These are phyloP conservation scores for Porites rus DNA, from an alignment of 92 coral and sea anemone genomes.

Conservation along the genomic window DNA sequence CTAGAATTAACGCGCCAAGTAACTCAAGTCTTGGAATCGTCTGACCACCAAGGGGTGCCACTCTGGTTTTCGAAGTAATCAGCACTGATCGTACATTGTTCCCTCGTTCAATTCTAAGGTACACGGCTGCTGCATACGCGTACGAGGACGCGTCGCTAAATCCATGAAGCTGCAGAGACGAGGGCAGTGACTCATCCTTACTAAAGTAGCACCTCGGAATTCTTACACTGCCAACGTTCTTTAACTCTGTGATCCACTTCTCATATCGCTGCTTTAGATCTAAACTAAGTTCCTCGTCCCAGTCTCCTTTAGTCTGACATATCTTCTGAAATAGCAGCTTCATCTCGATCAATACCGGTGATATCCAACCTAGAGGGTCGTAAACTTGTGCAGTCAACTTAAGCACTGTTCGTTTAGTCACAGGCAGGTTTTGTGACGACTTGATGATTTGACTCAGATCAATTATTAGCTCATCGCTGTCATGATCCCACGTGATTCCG, in stretches of 20 bases:
- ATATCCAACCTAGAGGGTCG: slow-evolving; percentile 64
- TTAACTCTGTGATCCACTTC: slow-evolving; percentile 27
- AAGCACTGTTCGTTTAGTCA: slow-evolving; percentile 33
- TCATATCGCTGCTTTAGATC: not conserved
- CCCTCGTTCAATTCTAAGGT: slow-evolving; percentile 46
- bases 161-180: slow-evolving; percentile 27
- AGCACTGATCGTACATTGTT: slow-evolving; percentile 23
- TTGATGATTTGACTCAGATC: slow-evolving; percentile 40
- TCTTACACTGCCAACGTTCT: slow-evolving; percentile 34
- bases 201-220: slow-evolving; percentile 28
- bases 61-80: slow-evolving; percentile 60
- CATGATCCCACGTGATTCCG: slow-evolving; percentile 60
- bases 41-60: slow-evolving; percentile 58
- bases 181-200: not conserved
- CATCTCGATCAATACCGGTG: slow-evolving; percentile 52
- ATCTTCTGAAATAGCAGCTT: slow-evolving; percentile 63
- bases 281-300: slow-evolving; percentile 40
- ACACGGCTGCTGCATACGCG: slow-evolving; percentile 56
- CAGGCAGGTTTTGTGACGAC: not conserved
- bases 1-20: slow-evolving; percentile 55
- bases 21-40: slow-evolving; percentile 64
- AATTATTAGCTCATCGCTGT: slow-evolving; percentile 61
- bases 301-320: slow-evolving; percentile 42
- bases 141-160: slow-evolving; percentile 39
- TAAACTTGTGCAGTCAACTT: slow-evolving; percentile 54